These are phyloP conservation scores for Chloropsis cyanopogon DNA, from an alignment of 2,113 vertebrate species.

Conservation along the genomic window DNA sequence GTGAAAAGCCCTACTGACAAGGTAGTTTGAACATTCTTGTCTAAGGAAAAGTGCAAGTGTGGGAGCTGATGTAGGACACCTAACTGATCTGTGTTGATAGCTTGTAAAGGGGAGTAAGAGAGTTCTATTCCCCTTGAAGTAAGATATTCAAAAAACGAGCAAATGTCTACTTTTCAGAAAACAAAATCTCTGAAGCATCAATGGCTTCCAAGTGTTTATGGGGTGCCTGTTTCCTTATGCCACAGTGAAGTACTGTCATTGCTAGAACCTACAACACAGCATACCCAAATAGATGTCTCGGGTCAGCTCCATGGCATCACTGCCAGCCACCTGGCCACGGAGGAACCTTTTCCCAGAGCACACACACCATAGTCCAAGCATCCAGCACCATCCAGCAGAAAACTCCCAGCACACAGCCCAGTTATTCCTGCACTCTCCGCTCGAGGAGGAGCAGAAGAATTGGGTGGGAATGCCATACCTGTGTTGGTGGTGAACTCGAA, in stretches of 20 bases:
- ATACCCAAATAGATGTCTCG: accelerated
- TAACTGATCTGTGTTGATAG: background rate
- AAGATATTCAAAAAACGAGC: background rate
- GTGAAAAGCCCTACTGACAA: background rate
- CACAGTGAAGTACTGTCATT: background rate
- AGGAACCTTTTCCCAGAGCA: background rate
- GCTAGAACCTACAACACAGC: background rate
- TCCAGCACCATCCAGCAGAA: accelerated
- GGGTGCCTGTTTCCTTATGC: background rate
- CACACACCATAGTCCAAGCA: background rate
- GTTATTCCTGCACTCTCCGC: background rate
- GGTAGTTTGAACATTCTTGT: background rate
- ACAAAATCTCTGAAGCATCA: background rate
- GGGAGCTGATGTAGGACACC: background rate
- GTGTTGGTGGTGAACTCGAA: conserved; percentile 97
- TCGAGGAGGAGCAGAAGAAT: background rate
- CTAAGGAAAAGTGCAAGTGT: background rate
- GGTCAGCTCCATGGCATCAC: background rate
- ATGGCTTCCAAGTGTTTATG: background rate
- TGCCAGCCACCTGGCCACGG: accelerated
- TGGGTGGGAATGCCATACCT: conserved; percentile 61
- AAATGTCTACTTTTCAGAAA: background rate
- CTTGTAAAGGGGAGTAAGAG: background rate
- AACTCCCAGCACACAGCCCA: background rate
- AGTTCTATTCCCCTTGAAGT: background rate